Evolutionary conservation across 1,140 invertebrate genomes (phyloP), one percentile per base, ranked within the genome.

Genomic region (Cepaea nemoralis): DNA sequence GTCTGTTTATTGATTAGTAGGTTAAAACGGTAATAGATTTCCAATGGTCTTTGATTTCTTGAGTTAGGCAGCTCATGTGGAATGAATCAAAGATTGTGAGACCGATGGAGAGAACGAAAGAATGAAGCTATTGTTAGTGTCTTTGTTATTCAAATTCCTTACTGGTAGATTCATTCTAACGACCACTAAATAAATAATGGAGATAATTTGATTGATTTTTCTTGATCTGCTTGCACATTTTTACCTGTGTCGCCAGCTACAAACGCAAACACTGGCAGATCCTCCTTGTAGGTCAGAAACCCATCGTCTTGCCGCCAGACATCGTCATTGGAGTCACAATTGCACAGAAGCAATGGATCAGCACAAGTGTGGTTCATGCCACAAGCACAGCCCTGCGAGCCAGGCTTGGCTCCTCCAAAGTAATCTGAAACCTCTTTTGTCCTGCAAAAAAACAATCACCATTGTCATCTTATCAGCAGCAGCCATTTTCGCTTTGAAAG

Each of bases 171-270:
- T n/a, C n/a, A n/a, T n/a, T n/a, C n/a, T n/a, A n/a, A n/a, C n/a
- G n/a, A n/a, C n/a, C n/a, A n/a, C n/a, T n/a, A n/a, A n/a, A n/a
- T n/a, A n/a, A n/a, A n/a, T n/a, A n/a, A n/a, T n/a, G n/a, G n/a
- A n/a, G n/a, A n/a, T n/a, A n/a, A n/a, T n/a, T n/a, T n/a, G n/a
- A 48, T 48, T 48, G 19, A 48, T 48, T 48, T 48, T 55, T 22
- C 24, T 12, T 55, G n/a, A 5, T 31, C 5, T 31, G 59, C 22
- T 63, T 55, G 50, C n/a, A 2, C n/a, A 27, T 42, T 75, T n/a
- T 85, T 83, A 89, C 89, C 89, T 84, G 88, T 89, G 50, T 89
- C 88, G 22, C 89, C 89, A 66, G 88, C 88, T 67, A 80, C 73
- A 45, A 89, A 87, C n/a, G 80, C 84, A 31, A 82, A 84, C 3